A percentile compares a stretch with the other conserved stretches of the same genome.
These are phyloP conservation scores for Climacteris rufus DNA, from an alignment of 2,113 vertebrate genomes.

Conservation along the genomic window DNA sequence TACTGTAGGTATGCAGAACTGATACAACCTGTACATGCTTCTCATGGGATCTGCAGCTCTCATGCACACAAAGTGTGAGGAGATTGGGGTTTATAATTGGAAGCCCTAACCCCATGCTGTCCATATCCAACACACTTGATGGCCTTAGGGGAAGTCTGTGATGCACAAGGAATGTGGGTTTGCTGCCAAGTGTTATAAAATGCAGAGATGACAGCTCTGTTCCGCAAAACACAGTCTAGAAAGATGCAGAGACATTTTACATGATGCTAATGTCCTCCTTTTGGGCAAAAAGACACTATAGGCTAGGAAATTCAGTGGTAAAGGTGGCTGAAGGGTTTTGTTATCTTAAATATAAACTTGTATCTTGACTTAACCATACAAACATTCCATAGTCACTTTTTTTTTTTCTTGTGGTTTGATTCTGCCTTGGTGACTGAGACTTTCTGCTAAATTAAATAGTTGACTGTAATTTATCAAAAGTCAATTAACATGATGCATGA, in stretches of 20 bases:
- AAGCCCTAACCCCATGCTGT: not conserved
- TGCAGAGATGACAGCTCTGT: not conserved
- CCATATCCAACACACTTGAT: not conserved
- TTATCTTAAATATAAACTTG: not conserved
- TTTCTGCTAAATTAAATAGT: not conserved
- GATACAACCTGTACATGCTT: not conserved
- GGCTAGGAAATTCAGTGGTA: not conserved
- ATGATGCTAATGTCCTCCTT: not conserved
- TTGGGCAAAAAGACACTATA: not conserved
- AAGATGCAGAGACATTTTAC: not conserved
- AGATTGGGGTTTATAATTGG: not conserved
- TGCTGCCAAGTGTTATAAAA: constrained; percentile 38
- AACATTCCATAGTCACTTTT: too few species aligned
- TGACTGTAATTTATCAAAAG: not conserved
- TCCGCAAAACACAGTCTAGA: not conserved
- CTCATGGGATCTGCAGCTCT: not conserved
- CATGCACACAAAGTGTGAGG: not conserved
- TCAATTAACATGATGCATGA: not conserved
- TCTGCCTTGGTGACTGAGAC: not conserved
- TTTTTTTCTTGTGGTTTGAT: not conserved
- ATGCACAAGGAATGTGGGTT: constrained; percentile 20
- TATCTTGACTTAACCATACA: too few species aligned
- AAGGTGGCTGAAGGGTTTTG: not conserved
- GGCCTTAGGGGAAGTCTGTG: constrained; percentile 21
- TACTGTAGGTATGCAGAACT: not conserved